Evolutionary conservation across 2,113 vertebrate genomes (phyloP).

Genomic region (Ceratotherium simum): DNA sequence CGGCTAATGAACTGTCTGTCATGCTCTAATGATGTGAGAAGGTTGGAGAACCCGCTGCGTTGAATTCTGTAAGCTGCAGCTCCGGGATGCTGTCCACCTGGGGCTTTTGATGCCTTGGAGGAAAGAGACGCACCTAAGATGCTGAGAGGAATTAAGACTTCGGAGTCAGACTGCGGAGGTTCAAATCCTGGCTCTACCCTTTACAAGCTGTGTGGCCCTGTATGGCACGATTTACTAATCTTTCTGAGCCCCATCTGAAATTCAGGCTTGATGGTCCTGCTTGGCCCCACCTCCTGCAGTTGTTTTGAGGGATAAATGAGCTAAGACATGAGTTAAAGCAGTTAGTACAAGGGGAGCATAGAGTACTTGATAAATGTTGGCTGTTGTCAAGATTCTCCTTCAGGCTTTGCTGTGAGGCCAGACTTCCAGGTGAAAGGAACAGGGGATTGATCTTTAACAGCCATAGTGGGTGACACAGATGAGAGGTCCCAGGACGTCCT

Average conservation of each 20-base stretch:
- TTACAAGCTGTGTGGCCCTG: not conserved
- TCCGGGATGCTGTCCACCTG: not conserved
- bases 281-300: not conserved
- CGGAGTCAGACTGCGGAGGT: not conserved
- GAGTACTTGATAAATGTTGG: not conserved
- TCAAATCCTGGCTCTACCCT: not conserved
- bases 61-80: not conserved
- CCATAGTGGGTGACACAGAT: not conserved
- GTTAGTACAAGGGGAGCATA: not conserved
- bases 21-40: not conserved
- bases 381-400: not conserved
- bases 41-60: not conserved
- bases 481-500: not conserved
- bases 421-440: not conserved
- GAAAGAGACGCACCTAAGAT: not conserved
- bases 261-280: not conserved
- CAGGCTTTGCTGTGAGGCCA: not conserved
- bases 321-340: not conserved
- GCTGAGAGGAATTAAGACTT: not conserved
- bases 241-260: not conserved
- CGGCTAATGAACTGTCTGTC: not conserved
- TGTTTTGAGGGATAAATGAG: not conserved
- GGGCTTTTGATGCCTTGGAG: not conserved
- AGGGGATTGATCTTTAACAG: not conserved
- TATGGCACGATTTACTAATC: not conserved